Evolutionary conservation across 2,888 invertebrate species (phyloP).

Genomic region (Therioaphis trifolii): DNA sequence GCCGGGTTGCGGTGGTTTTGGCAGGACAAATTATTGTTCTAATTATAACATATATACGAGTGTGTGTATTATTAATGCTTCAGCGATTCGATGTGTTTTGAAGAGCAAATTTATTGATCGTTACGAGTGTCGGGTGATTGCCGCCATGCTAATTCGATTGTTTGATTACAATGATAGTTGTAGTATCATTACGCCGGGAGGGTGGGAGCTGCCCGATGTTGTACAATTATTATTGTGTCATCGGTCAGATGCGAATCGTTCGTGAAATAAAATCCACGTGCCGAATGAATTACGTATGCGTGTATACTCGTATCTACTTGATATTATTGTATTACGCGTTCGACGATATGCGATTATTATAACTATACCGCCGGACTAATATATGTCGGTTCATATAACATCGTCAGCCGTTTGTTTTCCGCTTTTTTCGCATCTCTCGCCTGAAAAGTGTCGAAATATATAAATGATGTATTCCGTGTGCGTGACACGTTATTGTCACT

Average conservation of each 20-base stretch:
- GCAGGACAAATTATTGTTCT: conserved; percentile 56
- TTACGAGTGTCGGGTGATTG: conserved; percentile 14
- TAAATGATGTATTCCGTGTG: too few relatives aligned
- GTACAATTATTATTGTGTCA: conserved; percentile 24
- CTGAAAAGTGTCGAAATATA: too few relatives aligned
- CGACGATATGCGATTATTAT: not conserved
- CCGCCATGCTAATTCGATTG: conserved; percentile 56
- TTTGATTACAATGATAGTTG: conserved; percentile 37
- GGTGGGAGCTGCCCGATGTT: not conserved
- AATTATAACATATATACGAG: conserved; percentile 48
- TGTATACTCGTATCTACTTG: too few relatives aligned
- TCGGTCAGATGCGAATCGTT: conserved; percentile 8
- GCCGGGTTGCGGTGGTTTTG: conserved; percentile 41
- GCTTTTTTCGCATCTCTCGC: too few relatives aligned
- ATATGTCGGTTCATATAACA: not conserved
- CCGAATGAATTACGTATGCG: not conserved
- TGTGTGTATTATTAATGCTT: conserved; percentile 48
- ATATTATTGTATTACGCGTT: not conserved
- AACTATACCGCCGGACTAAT: not conserved
- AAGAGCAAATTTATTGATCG: conserved; percentile 51
- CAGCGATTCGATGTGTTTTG: conserved; percentile 39
- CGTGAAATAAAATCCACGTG: conserved; percentile 19
- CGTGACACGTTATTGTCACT: too few relatives aligned
- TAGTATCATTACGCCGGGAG: conserved; percentile 6
- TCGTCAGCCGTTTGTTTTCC: too few relatives aligned